Conservation (phyloP, 2,888 invertebrate species). For the Xylocampa areola region DNA sequence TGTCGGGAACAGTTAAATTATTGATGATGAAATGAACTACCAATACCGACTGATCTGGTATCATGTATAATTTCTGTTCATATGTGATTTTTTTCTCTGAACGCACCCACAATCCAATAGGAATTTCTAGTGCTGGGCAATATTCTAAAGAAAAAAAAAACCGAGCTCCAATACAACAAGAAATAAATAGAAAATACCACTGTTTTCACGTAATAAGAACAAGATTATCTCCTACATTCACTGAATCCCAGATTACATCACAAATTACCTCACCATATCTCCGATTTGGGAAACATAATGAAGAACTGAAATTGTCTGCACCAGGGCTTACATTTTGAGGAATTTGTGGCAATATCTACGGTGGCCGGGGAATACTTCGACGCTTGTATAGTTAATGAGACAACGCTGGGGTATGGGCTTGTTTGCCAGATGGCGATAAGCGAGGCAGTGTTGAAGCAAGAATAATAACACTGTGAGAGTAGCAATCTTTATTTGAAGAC, state of each 20-base stretch:
- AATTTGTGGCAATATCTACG: constrained; percentile 25
- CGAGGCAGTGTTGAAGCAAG: constrained; percentile 1
- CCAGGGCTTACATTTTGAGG: constrained; percentile 40
- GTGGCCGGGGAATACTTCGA: constrained; percentile 42
- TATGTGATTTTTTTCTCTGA: too few relatives aligned
- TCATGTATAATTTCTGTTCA: too few relatives aligned
- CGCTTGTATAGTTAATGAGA: constrained; percentile 55
- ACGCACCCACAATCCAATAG: too few relatives aligned
- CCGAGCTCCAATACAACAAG: too few relatives aligned
- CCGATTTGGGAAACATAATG: constrained; percentile 10
- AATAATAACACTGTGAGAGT: background rate
- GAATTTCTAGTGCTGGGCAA: too few relatives aligned
- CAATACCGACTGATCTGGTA: too few relatives aligned
- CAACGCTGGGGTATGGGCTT: constrained; percentile 14
- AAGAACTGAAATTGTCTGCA: constrained; percentile 2
- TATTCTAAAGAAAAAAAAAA: too few relatives aligned
- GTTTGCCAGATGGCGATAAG: constrained; percentile 4
- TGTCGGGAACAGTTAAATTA: too few relatives aligned
- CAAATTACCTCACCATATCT: background rate
- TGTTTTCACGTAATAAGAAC: background rate
- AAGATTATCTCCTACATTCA: background rate
- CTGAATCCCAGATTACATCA: background rate
- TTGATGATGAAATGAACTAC: too few relatives aligned
- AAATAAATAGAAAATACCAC: too few relatives aligned
- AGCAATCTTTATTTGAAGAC: background rate